Evolutionary conservation across 2,888 invertebrate genomes (phyloP), one percentile per base, ranked within the genome.

Genomic region (Calliphora vomitoria): DNA sequence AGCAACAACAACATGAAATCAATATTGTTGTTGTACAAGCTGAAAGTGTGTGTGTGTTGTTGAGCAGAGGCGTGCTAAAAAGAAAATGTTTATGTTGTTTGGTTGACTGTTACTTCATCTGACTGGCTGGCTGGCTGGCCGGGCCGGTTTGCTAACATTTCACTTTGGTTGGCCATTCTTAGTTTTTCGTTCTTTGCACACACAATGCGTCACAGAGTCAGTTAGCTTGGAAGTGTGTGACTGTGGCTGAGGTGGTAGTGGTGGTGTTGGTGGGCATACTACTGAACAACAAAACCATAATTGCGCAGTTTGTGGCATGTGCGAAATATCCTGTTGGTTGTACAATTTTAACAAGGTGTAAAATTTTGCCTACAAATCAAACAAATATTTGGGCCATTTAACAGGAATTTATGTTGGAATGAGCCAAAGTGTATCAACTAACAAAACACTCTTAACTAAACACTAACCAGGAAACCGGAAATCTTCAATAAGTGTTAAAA

Each of bases 261-360:
- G 25, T 25, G 25, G 25, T 25, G 25, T 20, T 87, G 60, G 50
- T 79, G 74, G 64, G 74, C 75, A 76, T 20, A 71, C 10, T 25
- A 68, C 20, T 55, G 35, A 35, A 35, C 35, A 35, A 18, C 44
- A 83, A 85, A 82, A 82, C 82, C 84, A 88, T 89, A 88, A 88
- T 89, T 89, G 89, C 89, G 86, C 88, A 88, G 89, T 89, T 89
- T 89, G 90, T 88, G 89, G 90, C 89, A 89, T 90, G 86, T 90
- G 89, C 89, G 86, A 89, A 75, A 82, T 88, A 90, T 90, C 89
- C 89, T 89, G 89, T 89, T 82, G 88, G 88, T 87, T 82, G 62
- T 82, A 82, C 76, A 83, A 88, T 50, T 87, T 82, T 50, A 74
- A 88, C 80, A 82, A 83, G 85, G 83, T 87, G 86, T 83, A 88